Conservation (phyloP, 1,140 invertebrate genomes). For the Drosophila nebulosa region DNA sequence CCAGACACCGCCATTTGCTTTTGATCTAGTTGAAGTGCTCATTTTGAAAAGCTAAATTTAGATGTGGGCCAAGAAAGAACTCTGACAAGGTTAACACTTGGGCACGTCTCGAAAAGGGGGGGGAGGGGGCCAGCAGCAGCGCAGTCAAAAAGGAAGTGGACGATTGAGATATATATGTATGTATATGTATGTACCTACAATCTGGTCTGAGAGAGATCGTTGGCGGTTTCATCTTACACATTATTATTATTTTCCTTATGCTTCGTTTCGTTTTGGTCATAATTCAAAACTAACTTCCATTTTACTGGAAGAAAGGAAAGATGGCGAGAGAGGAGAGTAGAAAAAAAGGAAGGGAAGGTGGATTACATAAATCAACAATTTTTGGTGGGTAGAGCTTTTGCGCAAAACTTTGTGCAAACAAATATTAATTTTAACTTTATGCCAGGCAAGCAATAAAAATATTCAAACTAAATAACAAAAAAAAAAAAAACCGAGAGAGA, state of each 20-base stretch:
- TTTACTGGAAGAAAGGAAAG: neutral
- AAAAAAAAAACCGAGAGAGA: neutral
- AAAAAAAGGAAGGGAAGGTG: neutral
- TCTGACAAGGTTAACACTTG: constrained; percentile 22
- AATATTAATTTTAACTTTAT: constrained; percentile 76
- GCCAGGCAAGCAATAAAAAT: constrained; percentile 44
- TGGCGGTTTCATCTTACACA: constrained; percentile 3
- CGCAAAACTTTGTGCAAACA: constrained; percentile 71
- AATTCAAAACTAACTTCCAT: constrained; percentile 74
- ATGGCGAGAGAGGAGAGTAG: neutral
- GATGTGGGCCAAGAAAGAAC: constrained; percentile 25
- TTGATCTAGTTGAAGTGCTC: constrained; percentile 15
- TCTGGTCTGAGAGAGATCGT: no score
- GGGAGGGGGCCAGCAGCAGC: no score
- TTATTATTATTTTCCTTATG: constrained; percentile 22
- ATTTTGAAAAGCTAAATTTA: constrained; percentile 26
- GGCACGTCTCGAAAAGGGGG: constrained; percentile 37
- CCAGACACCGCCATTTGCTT: constrained; percentile 29
- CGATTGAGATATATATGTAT: no score
- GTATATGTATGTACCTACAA: no score
- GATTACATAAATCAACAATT: constrained; percentile 76
- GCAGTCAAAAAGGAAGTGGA: neutral
- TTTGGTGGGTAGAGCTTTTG: constrained; percentile 59
- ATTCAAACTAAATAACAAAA: constrained; percentile 26
- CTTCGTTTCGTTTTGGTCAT: constrained; percentile 22